Conservation (phyloP, 2,113 vertebrate genomes). For the Ursus arctos region DNA sequence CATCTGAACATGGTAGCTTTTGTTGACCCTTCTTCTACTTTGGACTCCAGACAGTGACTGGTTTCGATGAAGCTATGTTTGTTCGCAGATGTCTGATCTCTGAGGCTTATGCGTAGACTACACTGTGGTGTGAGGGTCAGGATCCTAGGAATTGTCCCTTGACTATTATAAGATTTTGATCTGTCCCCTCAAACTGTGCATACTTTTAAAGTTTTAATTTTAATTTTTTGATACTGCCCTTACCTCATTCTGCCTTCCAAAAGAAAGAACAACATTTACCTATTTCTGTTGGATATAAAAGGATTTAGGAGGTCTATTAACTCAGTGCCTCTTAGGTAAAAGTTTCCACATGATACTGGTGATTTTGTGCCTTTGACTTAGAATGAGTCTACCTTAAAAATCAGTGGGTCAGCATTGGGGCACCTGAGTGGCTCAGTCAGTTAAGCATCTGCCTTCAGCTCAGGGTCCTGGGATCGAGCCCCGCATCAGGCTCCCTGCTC, state of each 20-base stretch:
- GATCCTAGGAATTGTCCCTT: accelerated
- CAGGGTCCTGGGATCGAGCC: no score
- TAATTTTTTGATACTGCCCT: background rate
- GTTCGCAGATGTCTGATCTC: background rate
- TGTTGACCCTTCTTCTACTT: background rate
- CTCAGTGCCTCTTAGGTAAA: background rate
- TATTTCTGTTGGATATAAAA: background rate
- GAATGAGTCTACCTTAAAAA: background rate
- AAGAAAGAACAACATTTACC: background rate
- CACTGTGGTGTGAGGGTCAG: no score
- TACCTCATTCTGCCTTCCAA: background rate
- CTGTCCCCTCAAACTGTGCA: background rate
- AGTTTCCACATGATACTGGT: no score
- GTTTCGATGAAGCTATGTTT: background rate
- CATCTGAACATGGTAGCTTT: background rate
- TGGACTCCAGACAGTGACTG: background rate
- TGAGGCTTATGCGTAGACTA: background rate
- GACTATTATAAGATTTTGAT: background rate
- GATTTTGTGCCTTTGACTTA: background rate
- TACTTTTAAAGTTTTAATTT: background rate
- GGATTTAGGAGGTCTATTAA: background rate
- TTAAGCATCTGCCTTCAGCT: no score
- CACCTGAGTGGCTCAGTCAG: no score
- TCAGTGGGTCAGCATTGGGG: background rate
- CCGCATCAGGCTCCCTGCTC: no score